phyloP scores from a whole-genome alignment of 2,888 invertebrate genomes.

The Nipponacmea schrenckii region DNA sequence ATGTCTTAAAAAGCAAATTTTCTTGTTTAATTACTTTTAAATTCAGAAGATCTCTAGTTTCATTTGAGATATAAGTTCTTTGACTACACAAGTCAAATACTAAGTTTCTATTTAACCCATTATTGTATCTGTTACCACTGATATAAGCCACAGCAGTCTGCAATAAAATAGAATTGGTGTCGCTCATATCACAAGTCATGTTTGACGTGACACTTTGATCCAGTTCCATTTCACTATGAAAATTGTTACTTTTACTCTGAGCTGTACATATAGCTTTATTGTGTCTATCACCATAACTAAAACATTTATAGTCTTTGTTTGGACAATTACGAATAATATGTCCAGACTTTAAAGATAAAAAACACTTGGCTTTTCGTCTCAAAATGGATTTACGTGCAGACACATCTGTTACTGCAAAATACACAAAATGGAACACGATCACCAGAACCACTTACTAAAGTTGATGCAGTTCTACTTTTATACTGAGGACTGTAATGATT shows the following conservation, averaged over 20 bases:
- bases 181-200: not conserved
- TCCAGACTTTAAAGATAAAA: not conserved
- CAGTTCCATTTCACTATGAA: not conserved
- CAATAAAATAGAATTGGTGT: not conserved
- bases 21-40: not conserved
- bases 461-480: not conserved
- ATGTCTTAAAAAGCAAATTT: not conserved
- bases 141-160: not conserved
- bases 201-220: conserved; percentile 5
- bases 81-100: conserved; percentile 4
- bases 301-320: not conserved
- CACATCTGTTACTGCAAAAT: not conserved
- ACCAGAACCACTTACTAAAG: not conserved
- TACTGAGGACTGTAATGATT: not conserved
- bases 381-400: not conserved
- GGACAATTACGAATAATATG: conserved; percentile 1
- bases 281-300: not conserved
- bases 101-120: not conserved
- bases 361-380: not conserved
- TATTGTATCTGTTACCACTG: not conserved
- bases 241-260: not conserved
- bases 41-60: not conserved
- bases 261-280: not conserved
- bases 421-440: not conserved
- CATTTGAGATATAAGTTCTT: not conserved